Evolutionary conservation across 1,140 invertebrate species (phyloP).

Genomic region (Kradibia gibbosae): DNA sequence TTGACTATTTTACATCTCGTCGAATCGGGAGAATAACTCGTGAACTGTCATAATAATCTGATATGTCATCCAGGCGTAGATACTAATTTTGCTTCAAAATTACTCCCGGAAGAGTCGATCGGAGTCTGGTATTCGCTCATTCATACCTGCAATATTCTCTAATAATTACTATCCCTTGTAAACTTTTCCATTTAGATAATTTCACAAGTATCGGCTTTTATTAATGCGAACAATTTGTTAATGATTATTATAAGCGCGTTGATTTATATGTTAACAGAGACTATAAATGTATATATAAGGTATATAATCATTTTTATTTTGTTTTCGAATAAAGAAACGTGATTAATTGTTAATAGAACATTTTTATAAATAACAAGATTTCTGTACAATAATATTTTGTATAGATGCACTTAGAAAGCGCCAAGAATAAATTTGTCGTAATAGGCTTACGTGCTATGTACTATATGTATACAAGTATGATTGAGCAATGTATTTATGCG

Average conservation of each 20-base stretch:
- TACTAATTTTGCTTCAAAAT: constrained; percentile 50
- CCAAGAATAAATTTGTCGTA: not conserved
- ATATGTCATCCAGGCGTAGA: constrained; percentile 30
- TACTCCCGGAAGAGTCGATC: constrained; percentile 14
- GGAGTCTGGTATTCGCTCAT: too few species aligned
- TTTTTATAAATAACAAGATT: constrained; percentile 25
- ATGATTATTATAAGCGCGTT: not conserved
- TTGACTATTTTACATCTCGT: constrained; percentile 11
- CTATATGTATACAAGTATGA: not conserved
- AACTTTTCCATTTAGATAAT: constrained; percentile 5
- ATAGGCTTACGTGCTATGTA: constrained; percentile 13
- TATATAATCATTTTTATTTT: too few species aligned
- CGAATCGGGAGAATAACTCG: constrained; percentile 35
- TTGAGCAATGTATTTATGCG: not conserved
- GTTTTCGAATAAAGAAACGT: too few species aligned
- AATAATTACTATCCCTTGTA: too few species aligned
- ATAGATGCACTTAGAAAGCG: constrained; percentile 4
- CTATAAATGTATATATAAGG: not conserved
- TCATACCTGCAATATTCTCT: too few species aligned
- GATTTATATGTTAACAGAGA: not conserved
- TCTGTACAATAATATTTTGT: not conserved
- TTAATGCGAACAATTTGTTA: not conserved
- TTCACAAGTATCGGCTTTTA: not conserved
- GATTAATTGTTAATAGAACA: too few species aligned
- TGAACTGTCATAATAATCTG: constrained; percentile 24